Percentiles rank a stretch among this genome's conserved stretches.
These are phyloP conservation scores for Ceratina calcarata DNA, from an alignment of 1,140 invertebrate genomes.

Conservation along the genomic window DNA sequence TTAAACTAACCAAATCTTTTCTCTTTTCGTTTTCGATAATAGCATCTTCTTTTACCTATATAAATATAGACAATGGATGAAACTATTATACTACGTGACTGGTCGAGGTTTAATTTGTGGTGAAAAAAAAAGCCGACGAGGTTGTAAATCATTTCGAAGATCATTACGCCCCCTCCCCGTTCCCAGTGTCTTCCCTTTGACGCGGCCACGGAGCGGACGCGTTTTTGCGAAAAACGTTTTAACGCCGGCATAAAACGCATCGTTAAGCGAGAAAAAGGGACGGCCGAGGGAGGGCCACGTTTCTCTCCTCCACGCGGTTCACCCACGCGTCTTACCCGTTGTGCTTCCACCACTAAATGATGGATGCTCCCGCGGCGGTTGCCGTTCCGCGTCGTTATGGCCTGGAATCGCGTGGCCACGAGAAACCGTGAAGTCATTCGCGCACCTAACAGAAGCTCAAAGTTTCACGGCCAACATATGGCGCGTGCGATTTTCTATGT, in stretches of 20 bases:
- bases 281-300: conserved; percentile 6
- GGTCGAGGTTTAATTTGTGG: background rate
- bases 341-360: conserved; percentile 42
- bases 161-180: conserved; percentile 43
- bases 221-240: conserved; percentile 61
- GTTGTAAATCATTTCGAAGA: conserved; percentile 63
- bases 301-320: conserved; percentile 10
- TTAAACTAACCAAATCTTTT: too few relatives aligned
- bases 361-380: conserved; percentile 43
- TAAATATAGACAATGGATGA: conserved; percentile 27
- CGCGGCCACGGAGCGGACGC: background rate
- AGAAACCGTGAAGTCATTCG: conserved; percentile 55
- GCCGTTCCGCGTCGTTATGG: conserved; percentile 22
- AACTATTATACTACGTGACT: conserved; percentile 27
- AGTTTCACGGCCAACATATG: conserved; percentile 51
- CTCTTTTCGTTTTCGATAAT: too few relatives aligned
- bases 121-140: background rate
- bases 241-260: conserved; percentile 63
- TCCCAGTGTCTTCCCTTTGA: conserved; percentile 23
- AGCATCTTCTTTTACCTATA: background rate
- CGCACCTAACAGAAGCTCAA: conserved; percentile 40
- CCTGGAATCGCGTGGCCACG: conserved; percentile 28
- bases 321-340: conserved; percentile 28
- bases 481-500: conserved; percentile 22
- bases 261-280: conserved; percentile 49